Evolutionary conservation across 1,140 invertebrate species (phyloP), one percentile per base, ranked within the genome.

Genomic region (Pteromalus puparum): DNA sequence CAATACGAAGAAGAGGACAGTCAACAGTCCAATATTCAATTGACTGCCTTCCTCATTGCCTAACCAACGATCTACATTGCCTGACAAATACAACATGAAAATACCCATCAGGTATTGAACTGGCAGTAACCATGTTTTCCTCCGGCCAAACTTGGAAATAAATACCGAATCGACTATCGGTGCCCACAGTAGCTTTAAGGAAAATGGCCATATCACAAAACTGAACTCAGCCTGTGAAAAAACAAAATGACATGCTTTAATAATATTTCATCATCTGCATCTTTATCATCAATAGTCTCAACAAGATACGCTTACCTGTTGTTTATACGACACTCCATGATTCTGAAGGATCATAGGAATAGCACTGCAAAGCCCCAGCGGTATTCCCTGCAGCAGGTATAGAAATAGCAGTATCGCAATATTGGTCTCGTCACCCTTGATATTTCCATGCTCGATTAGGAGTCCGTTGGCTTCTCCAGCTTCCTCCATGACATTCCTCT

Each of bases 161-260:
- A 97, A 99, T 28, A 99, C 90, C 0, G 98, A 97, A 92, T 99
- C 99, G 2, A 99, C 98, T 88, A 99, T 95, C 1, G 99, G 99
- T 5, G 99, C 99, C 99, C 99, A 99, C 70, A 99, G 90, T 38
- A 99, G 92, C 93, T 99, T 99, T 24, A 99, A 93, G 92, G 97
- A 98, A 90, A 99, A 99, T 1, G 99, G 99, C 99, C 99, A 99
- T 88, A 96, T 96, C 0, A 98, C 98, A 90, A 99, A 98, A 93
- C 98, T 99, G 91, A 99, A 99, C 90, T 99, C 95, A n/a, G 99
- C 99, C 96, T 99, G 95, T 82, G 4, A 34, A 94, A 95, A 89
- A 87, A 87, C 10, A 84, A 61, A 73, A 72, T 42, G 18, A 18
- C 73, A 48, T 1, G 2, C 34, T 61, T 61, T 61, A 21, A 18